These are phyloP conservation scores for Apoderus coryli DNA, from an alignment of 2,888 invertebrate genomes.

Conservation along the genomic window DNA sequence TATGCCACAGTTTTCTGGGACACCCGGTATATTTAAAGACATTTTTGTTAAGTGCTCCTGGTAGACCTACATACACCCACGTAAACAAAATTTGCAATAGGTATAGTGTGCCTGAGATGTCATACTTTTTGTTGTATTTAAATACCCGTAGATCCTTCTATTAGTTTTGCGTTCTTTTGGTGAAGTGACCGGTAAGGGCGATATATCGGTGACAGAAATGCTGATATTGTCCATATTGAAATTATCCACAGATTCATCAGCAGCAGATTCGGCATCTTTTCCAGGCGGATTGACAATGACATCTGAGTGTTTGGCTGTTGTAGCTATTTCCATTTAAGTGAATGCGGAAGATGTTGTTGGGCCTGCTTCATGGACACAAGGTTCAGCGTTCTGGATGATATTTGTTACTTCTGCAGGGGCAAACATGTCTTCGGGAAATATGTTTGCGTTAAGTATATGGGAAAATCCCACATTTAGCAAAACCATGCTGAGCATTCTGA, in stretches of 20 bases:
- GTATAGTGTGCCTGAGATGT: no score
- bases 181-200: conserved; percentile 1
- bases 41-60: no score
- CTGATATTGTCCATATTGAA: conserved; percentile 3
- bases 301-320: conserved; percentile 1
- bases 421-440: conserved; percentile 6
- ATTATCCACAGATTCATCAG: conserved; percentile 2
- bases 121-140: no score
- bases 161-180: conserved; percentile 3
- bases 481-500: conserved; percentile 4
- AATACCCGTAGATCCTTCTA: background rate
- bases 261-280: conserved; percentile 1
- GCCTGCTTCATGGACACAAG: background rate
- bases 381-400: conserved; percentile 2
- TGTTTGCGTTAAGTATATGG: conserved; percentile 1
- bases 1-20: no score
- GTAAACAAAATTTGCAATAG: no score
- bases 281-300: conserved; percentile 2
- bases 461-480: conserved; percentile 1
- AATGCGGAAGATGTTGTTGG: conserved; percentile 1
- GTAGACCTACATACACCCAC: no score
- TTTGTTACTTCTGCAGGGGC: conserved; percentile 5
- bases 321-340: conserved; percentile 1
- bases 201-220: conserved; percentile 2
- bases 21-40: no score